Conservation (phyloP, 2,797 vertebrate species). For the Stomatorhinus walkeri region DNA sequence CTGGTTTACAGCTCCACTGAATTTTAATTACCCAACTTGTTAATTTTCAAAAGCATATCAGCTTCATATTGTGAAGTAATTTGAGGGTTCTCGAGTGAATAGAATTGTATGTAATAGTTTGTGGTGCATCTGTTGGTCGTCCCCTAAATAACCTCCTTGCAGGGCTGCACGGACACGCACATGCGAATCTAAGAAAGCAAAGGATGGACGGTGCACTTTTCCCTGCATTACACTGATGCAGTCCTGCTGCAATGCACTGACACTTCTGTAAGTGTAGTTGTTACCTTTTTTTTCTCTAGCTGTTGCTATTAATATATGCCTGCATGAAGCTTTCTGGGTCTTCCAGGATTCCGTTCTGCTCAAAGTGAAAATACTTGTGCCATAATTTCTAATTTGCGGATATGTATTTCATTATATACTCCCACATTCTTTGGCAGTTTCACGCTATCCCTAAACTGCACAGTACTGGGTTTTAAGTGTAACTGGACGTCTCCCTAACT, state of each 20-base stretch:
- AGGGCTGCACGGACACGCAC: background rate
- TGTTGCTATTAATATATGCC: background rate
- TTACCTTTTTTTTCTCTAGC: background rate
- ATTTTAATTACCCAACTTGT: slow-evolving; percentile 57
- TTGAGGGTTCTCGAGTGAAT: slow-evolving; percentile 16
- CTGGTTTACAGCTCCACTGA: slow-evolving; percentile 55
- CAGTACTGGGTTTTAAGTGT: slow-evolving; percentile 55
- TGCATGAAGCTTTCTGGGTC: background rate
- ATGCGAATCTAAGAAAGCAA: background rate
- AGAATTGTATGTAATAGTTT: slow-evolving; percentile 13
- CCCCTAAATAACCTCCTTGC: background rate
- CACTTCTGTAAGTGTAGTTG: background rate
- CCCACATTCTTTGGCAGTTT: background rate
- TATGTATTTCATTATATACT: background rate
- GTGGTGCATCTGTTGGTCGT: background rate
- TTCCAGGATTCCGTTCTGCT: background rate
- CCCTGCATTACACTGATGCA: background rate
- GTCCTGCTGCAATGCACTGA: background rate
- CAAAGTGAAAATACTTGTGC: background rate
- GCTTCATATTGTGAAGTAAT: slow-evolving; percentile 31
- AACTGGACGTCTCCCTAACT: slow-evolving; percentile 68
- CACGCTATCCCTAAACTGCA: slow-evolving; percentile 7
- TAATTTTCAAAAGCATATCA: slow-evolving; percentile 45
- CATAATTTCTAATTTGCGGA: too few species aligned
- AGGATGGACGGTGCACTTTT: background rate